Base-by-base conservation (phyloP, 2,113 vertebrate genomes). In the Solea senegalensis region DNA sequence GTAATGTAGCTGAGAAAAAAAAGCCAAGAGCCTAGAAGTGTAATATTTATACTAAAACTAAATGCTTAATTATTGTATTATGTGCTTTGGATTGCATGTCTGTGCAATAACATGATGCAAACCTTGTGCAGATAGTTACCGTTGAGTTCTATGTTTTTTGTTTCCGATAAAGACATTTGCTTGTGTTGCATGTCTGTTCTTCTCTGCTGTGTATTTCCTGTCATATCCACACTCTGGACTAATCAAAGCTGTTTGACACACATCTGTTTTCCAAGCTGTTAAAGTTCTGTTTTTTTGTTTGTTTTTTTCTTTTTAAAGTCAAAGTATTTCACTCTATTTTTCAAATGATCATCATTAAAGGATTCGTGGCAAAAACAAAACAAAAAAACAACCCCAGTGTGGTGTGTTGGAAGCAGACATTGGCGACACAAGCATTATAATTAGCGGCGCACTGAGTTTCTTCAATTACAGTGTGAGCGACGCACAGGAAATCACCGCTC, bases 31-130 rank as follows among this genome's bases (percentile, higher is more conserved):
- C 50, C 65, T 74, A 82, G 69, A 84, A 72, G 70, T 89, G 79
- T 90, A 85, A 85, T 90, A 88, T 90, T 89, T 89, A 90, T 87
- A 90, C 75, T 72, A 69, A 78, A 21, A 69, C 72, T 72, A 79
- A 89, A 74, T 67, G 80, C 80, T 85, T 81, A 73, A 81, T 81
- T 85, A 83, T 86, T 83, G 79, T 86, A 80, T 83, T 69, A 76
- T 65, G 77, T 88, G 79, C 86, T 87, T 91, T 85, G 78, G 75
- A 81, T 88, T 85, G 90, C 89, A 90, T 92, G 86, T 85, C 68
- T 72, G 78, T 89, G 76, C 86, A 82, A 80, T 79, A 80, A 88
- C 75, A 81, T 76, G 59, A 76, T 88, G 82, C 86, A 86, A 81
- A 80, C 64, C 65, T 63, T 81, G 68, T 86, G 76, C 81, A 78